Base-by-base conservation (phyloP, 2,113 vertebrate genomes). In the Prinia subflava region DNA sequence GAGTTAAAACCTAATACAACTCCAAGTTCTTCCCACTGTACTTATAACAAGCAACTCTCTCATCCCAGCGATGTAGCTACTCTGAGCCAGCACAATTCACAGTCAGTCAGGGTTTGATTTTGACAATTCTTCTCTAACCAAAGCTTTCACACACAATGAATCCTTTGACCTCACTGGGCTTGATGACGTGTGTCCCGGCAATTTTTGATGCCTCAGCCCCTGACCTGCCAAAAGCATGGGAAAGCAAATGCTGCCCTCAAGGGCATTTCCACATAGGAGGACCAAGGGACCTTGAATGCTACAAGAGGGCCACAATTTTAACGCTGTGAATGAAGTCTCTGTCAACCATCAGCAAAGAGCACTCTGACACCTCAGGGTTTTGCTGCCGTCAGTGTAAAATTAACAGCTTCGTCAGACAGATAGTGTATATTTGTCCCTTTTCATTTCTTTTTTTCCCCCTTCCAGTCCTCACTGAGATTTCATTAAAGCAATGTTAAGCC, bases 81-180 rank as follows among this genome's bases (percentile, higher is more conserved):
- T 76, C 56, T 65, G 63, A 63, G 23, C 41, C 74, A 79, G 71
- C 42, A 56, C 60, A 59, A 62, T 77, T 70, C 83, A 55, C 65
- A 53, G 62, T 31, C 71, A 60, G 41, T 44, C 52, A 20, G 79
- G 74, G 78, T 33, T 74, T 83, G 71, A 67, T 86, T 90, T 86
- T 88, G 44, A 68, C 94, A 86, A 86, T 73, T n/a, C 49, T 83
- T 17, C 79, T 83, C 50, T 57, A 84, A 27, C 49, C n/a, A 86
- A 63, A 64, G 77, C 52, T 78, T 71, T 55, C 81, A 64, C 25
- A 37, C 53, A 96, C 87, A 93, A 92, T 81, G 76, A 89, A 53
- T 93, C 76, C 94, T 94, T 94, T 92, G 89, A 94, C 96, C 92
- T 88, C 83, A 31, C 60, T 35, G 78, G 42, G 37, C 57, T 62